Evolutionary conservation across 2,797 vertebrate genomes (phyloP), one percentile per base, ranked within the genome.

Genomic region (Zalophus californianus): DNA sequence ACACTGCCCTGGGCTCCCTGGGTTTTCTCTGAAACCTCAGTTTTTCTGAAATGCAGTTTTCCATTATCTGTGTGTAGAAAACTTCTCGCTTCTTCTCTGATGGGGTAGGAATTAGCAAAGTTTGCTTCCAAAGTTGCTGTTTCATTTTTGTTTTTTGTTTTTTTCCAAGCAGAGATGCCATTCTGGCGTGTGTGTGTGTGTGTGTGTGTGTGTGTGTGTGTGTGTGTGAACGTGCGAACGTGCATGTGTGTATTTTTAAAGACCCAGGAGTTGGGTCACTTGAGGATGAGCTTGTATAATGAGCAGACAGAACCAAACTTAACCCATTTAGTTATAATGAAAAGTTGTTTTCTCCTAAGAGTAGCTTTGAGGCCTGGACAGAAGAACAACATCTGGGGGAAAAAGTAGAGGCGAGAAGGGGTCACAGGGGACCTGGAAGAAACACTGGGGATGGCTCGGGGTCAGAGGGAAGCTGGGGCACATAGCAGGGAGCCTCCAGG

Each of bases 291-390:
- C 29, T 95, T 73, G 20, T 54, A 75, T 62, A 82, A 93, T 2
- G 25, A 94, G 35, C 9, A 94, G 73, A 56, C 35, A 85, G 66
- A 92, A 82, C 48, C 64, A 92, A 90, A 94, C 70, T 50, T 95
- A 92, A 91, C 70, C 85, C 75, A 48, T 94, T 78, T 85, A 80
- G 54, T 68, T 95, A 78, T 66, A 91, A 96, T 27, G 79, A 60
- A 89, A 85, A 66, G 75, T n/a, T 66, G 25, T 88, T 85, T 93
- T 73, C 83, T 89, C 44, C 86, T 5, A 50, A 86, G 54, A 73
- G 72, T 52, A 35, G 54, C 44, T 79, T 78, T 88, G 77, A 92
- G 73, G 66, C 35, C 70, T 73, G 21, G 13, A 44, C 12, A 84
- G 41, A 85, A 35, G 41, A 50, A 94, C 48, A 66, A 77, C 64